Evolutionary conservation across 2,797 vertebrate species (phyloP).

Genomic region (Rhyacichthys aspro): DNA sequence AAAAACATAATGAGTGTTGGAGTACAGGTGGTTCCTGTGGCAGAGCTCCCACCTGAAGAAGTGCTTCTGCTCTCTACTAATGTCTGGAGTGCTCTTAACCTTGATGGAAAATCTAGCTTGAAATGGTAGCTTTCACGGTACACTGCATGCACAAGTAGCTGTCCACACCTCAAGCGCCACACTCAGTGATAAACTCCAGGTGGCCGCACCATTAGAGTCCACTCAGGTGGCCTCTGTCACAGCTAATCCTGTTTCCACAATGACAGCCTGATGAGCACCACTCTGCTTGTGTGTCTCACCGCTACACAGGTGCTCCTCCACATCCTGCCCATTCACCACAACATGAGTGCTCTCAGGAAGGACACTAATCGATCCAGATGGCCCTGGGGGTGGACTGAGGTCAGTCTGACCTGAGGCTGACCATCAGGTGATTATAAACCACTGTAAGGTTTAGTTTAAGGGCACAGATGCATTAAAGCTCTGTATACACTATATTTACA

Average conservation of each 20-base stretch:
- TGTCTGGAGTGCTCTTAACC: not conserved
- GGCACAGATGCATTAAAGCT: too few species aligned
- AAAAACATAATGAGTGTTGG: not conserved
- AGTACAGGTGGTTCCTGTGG: not conserved
- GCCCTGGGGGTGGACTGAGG: not conserved
- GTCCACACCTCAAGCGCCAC: not conserved
- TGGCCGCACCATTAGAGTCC: constrained; percentile 10
- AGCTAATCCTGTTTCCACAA: constrained; percentile 7
- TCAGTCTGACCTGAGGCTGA: constrained; percentile 1
- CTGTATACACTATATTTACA: too few species aligned
- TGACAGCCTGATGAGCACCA: constrained; percentile 4
- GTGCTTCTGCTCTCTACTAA: not conserved
- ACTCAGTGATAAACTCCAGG: constrained; percentile 9
- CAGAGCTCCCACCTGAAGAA: not conserved
- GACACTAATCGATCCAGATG: not conserved
- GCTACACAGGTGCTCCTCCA: constrained; percentile 6
- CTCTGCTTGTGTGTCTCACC: not conserved
- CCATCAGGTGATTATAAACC: not conserved
- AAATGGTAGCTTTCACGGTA: not conserved
- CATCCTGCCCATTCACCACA: not conserved
- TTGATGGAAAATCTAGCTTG: constrained; percentile 8
- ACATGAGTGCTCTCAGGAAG: constrained; percentile 3
- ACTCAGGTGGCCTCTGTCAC: constrained; percentile 14
- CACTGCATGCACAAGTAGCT: constrained; percentile 4
- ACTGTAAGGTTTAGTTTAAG: too few species aligned